A percentile compares a stretch with the other conserved stretches of the same genome.
Evolutionary conservation across 1,140 invertebrate genomes (phyloP).

Genomic region (Hormaphis cornu): DNA sequence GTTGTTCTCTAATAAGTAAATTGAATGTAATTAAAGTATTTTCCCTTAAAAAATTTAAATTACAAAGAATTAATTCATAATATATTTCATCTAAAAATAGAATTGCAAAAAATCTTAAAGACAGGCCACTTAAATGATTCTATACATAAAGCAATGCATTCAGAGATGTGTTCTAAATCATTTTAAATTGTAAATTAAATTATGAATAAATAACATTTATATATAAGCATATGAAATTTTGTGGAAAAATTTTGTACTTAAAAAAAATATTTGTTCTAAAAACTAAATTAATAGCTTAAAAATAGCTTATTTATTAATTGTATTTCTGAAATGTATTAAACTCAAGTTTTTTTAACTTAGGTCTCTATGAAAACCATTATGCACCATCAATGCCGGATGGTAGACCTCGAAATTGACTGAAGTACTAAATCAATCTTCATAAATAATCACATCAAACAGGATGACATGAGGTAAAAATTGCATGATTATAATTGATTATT

Average conservation of each 20-base stretch:
- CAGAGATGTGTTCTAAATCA: too few species aligned
- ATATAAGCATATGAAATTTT: not conserved
- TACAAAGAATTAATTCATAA: too few species aligned
- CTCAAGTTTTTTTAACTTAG: not conserved
- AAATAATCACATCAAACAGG: not conserved
- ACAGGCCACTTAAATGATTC: too few species aligned
- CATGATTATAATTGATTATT: not conserved
- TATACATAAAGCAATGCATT: too few species aligned
- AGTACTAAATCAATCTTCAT: not conserved
- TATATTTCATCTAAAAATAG: too few species aligned
- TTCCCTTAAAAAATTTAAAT: too few species aligned
- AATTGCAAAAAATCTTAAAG: too few species aligned
- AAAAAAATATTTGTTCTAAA: not conserved
- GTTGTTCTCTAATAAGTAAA: not conserved
- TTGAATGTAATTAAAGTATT: not conserved
- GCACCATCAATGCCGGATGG: slow-evolving; percentile 12
- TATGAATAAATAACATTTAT: too few species aligned
- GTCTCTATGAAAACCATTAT: slow-evolving; percentile 25
- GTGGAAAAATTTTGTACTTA: not conserved
- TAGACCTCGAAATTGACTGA: slow-evolving; percentile 5
- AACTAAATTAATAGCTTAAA: not conserved
- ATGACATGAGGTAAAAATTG: not conserved
- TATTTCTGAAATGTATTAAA: not conserved
- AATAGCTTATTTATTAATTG: not conserved
- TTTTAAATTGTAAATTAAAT: too few species aligned